These are phyloP conservation scores for Coenobita brevimanus DNA, from an alignment of 1,140 invertebrate genomes.

Conservation along the genomic window DNA sequence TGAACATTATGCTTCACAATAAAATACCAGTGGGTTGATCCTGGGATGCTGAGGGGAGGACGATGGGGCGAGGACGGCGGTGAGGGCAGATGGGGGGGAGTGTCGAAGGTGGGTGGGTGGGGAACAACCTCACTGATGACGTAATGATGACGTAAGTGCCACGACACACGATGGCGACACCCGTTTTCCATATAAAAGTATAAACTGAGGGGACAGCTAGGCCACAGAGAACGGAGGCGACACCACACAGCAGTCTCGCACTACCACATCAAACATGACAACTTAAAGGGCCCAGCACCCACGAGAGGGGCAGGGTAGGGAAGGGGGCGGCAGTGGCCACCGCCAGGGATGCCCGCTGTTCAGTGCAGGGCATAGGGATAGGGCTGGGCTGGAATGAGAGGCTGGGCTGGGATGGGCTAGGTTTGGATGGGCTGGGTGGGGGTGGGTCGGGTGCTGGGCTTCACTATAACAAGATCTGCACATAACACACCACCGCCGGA, in stretches of 20 bases:
- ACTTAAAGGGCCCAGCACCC: conserved; percentile 17
- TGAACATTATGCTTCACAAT: not conserved
- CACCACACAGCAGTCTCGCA: conserved; percentile 17
- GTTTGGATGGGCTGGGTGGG: not conserved
- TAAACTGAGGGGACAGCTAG: conserved; percentile 45
- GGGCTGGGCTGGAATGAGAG: not conserved
- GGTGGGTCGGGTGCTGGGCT: not conserved
- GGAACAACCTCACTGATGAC: conserved; percentile 35
- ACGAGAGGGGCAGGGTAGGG: not conserved
- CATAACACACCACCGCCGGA: conserved; percentile 17
- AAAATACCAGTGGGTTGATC: no score
- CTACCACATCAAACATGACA: conserved; percentile 50
- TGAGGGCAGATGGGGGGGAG: not conserved
- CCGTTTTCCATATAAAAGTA: conserved; percentile 66
- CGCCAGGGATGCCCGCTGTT: not conserved
- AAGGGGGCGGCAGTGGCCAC: not conserved
- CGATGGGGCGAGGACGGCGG: not conserved
- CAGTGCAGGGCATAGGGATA: not conserved
- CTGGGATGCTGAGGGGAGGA: not conserved
- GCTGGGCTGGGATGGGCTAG: not conserved
- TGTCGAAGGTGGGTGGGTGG: not conserved
- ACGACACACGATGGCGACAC: conserved; percentile 29
- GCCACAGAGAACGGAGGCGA: conserved; percentile 18
- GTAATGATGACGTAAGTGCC: conserved; percentile 30
- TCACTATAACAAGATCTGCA: not conserved